Percentiles rank a stretch among this genome's conserved stretches.
Evolutionary conservation across 2,113 vertebrate species (phyloP).

Genomic region (Corythornis madagascariensis): DNA sequence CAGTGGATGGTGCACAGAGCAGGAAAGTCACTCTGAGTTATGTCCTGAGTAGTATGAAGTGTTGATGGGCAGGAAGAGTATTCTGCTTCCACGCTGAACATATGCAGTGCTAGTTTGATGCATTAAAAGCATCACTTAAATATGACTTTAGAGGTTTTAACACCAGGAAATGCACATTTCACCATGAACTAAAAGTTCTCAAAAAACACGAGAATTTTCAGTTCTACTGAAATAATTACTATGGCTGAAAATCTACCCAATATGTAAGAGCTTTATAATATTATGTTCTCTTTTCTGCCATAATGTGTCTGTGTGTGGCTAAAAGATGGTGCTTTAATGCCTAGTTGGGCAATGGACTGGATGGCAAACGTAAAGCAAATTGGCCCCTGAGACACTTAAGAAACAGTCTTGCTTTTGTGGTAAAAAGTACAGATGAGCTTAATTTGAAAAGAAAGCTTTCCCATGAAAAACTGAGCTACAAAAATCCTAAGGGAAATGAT

Average conservation of each 20-base stretch:
- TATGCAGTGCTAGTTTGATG: background rate
- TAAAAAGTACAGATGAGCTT: background rate
- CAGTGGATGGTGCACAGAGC: background rate
- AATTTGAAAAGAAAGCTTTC: slow-evolving; percentile 49
- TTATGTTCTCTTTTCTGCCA: background rate
- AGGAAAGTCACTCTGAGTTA: background rate
- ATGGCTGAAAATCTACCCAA: background rate
- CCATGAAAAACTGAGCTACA: slow-evolving; percentile 26
- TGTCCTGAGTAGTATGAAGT: background rate
- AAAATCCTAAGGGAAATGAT: slow-evolving; percentile 36
- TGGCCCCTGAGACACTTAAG: background rate
- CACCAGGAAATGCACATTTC: background rate
- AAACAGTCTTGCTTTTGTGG: background rate
- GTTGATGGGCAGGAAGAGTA: background rate
- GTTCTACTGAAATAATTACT: background rate
- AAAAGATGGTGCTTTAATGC: background rate
- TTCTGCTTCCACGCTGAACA: background rate
- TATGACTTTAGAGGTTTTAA: background rate
- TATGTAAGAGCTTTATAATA: background rate
- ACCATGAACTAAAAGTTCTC: background rate
- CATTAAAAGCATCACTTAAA: background rate
- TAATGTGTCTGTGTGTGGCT: background rate
- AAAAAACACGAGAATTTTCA: background rate
- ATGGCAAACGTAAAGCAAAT: background rate
- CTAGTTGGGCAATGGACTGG: background rate